A percentile compares a stretch with the other conserved stretches of the same genome.
Evolutionary conservation across 2,113 vertebrate genomes (phyloP).

Genomic region (Brachyhypopomus gauderio): DNA sequence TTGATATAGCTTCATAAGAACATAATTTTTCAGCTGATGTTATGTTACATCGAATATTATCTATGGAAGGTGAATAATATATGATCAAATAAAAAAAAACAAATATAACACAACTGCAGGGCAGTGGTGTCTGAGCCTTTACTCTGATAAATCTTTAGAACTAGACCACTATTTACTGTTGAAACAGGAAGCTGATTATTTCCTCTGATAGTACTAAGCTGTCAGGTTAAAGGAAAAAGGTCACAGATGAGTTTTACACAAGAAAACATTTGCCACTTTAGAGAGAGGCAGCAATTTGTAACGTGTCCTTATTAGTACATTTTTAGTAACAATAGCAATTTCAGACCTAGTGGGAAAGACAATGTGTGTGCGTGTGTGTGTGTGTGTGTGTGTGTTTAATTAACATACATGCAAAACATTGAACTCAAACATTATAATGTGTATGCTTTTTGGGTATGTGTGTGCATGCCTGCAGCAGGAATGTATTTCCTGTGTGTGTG

Average conservation of each 20-base stretch:
- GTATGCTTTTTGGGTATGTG: background rate
- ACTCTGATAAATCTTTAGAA: background rate
- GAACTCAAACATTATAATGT: too few species aligned
- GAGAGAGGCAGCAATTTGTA: too few species aligned
- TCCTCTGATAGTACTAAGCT: constrained; percentile 15
- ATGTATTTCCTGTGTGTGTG: background rate
- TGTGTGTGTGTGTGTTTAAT: background rate
- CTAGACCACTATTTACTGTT: background rate
- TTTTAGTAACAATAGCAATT: background rate
- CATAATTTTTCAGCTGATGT: too few species aligned
- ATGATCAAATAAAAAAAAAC: background rate
- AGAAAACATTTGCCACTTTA: background rate
- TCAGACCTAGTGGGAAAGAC: background rate
- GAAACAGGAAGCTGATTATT: constrained; percentile 24
- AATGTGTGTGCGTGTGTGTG: background rate
- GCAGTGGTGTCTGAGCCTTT: background rate
- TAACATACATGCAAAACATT: too few species aligned
- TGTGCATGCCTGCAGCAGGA: background rate
- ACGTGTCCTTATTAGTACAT: background rate
- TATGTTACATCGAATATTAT: too few species aligned
- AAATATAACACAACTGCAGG: background rate
- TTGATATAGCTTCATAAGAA: too few species aligned
- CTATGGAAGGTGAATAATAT: too few species aligned
- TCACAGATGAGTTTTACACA: background rate
- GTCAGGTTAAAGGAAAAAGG: background rate